These are phyloP conservation scores for Dufourea novaeangliae DNA, from an alignment of 1,140 invertebrate genomes.

Conservation along the genomic window DNA sequence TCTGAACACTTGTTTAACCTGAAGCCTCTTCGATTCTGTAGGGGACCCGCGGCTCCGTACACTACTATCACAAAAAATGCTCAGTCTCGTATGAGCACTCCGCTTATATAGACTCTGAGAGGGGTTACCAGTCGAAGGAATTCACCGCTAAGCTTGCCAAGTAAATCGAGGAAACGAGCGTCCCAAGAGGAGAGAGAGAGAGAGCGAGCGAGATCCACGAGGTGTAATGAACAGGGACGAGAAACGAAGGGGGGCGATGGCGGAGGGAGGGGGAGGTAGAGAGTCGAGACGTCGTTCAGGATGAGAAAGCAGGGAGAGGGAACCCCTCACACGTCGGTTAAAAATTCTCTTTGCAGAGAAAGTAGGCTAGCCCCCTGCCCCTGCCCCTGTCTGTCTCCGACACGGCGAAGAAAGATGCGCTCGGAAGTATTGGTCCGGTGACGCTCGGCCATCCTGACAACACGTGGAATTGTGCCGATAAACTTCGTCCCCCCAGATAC, in stretches of 20 bases:
- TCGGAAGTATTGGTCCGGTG: constrained; percentile 36
- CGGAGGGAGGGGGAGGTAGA: constrained; percentile 21
- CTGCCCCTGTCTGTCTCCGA: too few relatives aligned
- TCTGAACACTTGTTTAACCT: constrained; percentile 50
- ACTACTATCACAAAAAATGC: constrained; percentile 77
- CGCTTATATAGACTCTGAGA: constrained; percentile 80
- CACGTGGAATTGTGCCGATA: neutral
- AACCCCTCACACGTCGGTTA: constrained; percentile 65
- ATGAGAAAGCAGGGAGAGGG: constrained; percentile 50
- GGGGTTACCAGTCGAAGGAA: constrained; percentile 52
- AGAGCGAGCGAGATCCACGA: neutral
- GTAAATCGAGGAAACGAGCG: constrained; percentile 72
- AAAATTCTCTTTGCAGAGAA: constrained; percentile 79
- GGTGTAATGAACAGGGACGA: constrained; percentile 31
- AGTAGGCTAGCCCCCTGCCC: constrained; percentile 78
- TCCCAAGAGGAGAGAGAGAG: constrained; percentile 51
- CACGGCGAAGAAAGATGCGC: constrained; percentile 55
- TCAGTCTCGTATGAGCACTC: constrained; percentile 66
- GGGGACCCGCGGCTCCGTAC: constrained; percentile 45
- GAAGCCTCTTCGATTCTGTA: constrained; percentile 43
- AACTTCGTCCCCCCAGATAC: neutral
- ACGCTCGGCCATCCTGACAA: neutral
- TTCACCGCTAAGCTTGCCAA: constrained; percentile 58
- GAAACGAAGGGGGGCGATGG: neutral
- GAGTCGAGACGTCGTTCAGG: constrained; percentile 14